phyloP scores from a whole-genome alignment of 2,113 vertebrate species.

The Planiliza haematocheilus region DNA sequence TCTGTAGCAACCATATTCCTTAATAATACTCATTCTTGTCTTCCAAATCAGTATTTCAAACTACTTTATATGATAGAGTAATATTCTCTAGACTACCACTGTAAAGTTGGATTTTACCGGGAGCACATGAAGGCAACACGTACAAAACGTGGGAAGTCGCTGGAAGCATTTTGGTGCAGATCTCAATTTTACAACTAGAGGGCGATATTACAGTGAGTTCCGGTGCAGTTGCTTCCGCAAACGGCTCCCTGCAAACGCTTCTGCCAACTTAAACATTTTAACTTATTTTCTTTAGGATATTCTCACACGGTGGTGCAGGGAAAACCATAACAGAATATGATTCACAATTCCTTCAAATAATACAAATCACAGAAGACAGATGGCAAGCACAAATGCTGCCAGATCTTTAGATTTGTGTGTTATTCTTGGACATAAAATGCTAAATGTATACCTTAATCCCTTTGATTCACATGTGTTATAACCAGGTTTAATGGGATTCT shows the following conservation, averaged over 20 bases:
- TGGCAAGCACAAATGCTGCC: not conserved
- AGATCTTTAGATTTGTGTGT: not conserved
- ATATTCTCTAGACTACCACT: too few relatives aligned
- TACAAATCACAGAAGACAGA: not conserved
- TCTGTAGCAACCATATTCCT: too few relatives aligned
- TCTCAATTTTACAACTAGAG: slow-evolving; percentile 2
- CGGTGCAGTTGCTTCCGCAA: too few relatives aligned
- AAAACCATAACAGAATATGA: not conserved
- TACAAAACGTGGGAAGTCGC: not conserved
- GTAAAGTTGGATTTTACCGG: not conserved
- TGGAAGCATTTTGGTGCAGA: not conserved
- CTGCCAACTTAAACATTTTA: not conserved
- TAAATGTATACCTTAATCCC: not conserved
- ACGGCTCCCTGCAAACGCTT: not conserved
- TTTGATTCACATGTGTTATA: too few relatives aligned
- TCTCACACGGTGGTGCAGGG: not conserved
- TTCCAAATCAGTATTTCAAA: not conserved
- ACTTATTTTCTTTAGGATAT: not conserved
- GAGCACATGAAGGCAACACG: slow-evolving; percentile 21
- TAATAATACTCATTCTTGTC: not conserved
- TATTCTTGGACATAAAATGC: not conserved
- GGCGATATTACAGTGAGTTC: not conserved
- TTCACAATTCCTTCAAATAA: not conserved
- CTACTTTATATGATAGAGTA: too few relatives aligned
- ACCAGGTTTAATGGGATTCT: not conserved